These are phyloP conservation scores for Loripinus fragilis DNA, from an alignment of 2,888 invertebrate genomes.

Conservation along the genomic window DNA sequence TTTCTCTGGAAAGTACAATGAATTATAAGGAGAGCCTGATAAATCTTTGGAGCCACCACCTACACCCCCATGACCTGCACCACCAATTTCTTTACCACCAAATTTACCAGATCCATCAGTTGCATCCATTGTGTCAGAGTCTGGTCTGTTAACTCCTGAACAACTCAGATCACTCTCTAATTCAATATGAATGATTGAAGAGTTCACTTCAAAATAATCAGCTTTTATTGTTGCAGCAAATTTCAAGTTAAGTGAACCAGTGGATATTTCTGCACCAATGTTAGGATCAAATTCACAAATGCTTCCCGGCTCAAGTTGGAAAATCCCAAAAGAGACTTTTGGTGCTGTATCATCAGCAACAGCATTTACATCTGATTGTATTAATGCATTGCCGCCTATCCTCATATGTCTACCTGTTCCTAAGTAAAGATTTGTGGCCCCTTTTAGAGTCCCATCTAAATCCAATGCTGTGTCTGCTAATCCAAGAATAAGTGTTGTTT, in stretches of 20 bases:
- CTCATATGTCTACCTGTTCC: slow-evolving; percentile 67
- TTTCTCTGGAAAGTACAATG: slow-evolving; percentile 64
- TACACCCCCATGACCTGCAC: slow-evolving; percentile 70
- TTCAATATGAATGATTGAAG: slow-evolving; percentile 65
- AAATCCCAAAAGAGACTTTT: slow-evolving; percentile 66
- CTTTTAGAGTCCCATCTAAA: slow-evolving; percentile 68
- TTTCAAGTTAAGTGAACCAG: slow-evolving; percentile 66
- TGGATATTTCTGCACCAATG: slow-evolving; percentile 68
- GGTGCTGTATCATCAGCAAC: slow-evolving; percentile 40
- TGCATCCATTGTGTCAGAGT: slow-evolving; percentile 62
- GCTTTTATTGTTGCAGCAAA: slow-evolving; percentile 64
- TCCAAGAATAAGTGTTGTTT: slow-evolving; percentile 71
- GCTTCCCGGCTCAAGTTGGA: slow-evolving; percentile 74
- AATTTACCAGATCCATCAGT: slow-evolving; percentile 49
- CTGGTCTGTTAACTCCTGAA: slow-evolving; percentile 57
- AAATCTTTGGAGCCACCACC: slow-evolving; percentile 56
- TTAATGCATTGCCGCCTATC: slow-evolving; percentile 68
- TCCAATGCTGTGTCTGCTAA: slow-evolving; percentile 69
- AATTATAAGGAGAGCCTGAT: slow-evolving; percentile 67
- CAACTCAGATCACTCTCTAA: slow-evolving; percentile 66
- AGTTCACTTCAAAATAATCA: slow-evolving; percentile 68
- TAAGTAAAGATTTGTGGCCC: slow-evolving; percentile 66
- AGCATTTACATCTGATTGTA: slow-evolving; percentile 65
- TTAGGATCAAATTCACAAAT: slow-evolving; percentile 64
- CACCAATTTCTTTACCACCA: slow-evolving; percentile 52